Evolutionary conservation across 2,113 vertebrate genomes (phyloP), one percentile per base, ranked within the genome.

Genomic region (Sinocyclocheilus grahami): DNA sequence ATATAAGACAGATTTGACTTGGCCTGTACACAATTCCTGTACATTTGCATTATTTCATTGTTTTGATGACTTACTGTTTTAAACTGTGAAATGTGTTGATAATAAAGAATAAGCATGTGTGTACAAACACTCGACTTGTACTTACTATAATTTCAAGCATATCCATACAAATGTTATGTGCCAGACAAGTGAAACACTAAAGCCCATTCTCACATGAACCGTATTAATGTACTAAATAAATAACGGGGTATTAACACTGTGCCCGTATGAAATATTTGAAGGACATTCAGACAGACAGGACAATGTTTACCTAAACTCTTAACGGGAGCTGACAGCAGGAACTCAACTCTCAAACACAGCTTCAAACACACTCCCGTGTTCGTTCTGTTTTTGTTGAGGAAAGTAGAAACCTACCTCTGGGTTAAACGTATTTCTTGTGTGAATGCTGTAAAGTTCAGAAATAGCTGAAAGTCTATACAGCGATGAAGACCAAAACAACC

Each of bases 321-420:
- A 4, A 6, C 9, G 53, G 22, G 53, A 78, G 4, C 30, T 22
- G 24, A 22, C 27, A 58, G 30, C 12, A 60, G 9, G 24, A 78
- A 37, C 18, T 14, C 18, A 60, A 39, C 62, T 22, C 77, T 8
- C 9, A 79, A 79, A 78, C 2, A 74, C 27, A 20, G 4, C 76
- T 20, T 53, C 10, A 60, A 78, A 78, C 16, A 48, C 9, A 22
- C 51, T 79, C 13, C 18, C 16, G 24, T 20, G 7, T 63, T n/a
- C n/a, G 9, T 14, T 65, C 71, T 24, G 27, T 55, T 53, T 20
- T 42, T 12, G 30, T 18, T n/a, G n/a, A 58, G 12, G 33, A 65
- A 84, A 85, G 33, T 22, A 55, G 77, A 7, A 75, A 81, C 88
- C 80, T 87, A 89, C 88, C 88, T 89, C 24, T 46, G 12, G 33